Conservation (phyloP, 1,140 invertebrate genomes). For the Trichonephila clavata region DNA sequence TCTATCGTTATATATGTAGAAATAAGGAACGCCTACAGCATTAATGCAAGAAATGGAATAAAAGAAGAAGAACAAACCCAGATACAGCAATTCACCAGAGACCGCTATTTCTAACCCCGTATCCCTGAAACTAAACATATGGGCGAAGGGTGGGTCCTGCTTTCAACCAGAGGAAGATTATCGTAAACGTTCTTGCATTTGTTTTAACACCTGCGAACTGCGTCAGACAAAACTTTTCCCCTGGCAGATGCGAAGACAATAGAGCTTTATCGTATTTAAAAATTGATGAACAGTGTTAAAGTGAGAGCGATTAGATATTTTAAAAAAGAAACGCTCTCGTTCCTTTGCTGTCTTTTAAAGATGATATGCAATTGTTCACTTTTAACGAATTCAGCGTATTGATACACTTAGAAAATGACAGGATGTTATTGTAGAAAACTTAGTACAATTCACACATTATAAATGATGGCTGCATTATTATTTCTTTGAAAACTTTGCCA, state of each 20-base stretch:
- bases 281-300: neutral
- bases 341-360: neutral
- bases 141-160: neutral
- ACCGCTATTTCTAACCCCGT: neutral
- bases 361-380: neutral
- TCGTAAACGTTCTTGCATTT: slow-evolving; percentile 8
- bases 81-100: neutral
- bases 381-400: too few relatives aligned
- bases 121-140: neutral
- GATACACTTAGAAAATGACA: too few relatives aligned
- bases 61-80: neutral
- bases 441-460: too few relatives aligned
- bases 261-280: slow-evolving; percentile 8
- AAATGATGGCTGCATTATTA: too few relatives aligned
- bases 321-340: neutral
- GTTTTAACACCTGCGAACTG: neutral
- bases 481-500: too few relatives aligned
- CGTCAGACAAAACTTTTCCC: neutral
- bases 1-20: neutral
- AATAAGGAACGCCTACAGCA: neutral
- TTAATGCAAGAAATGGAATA: neutral
- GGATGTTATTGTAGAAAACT: too few relatives aligned
- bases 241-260: neutral
- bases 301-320: neutral
- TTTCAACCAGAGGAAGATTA: neutral